phyloP scores from a whole-genome alignment of 1,140 invertebrate species.

The Dinothrombium tinctorium region DNA sequence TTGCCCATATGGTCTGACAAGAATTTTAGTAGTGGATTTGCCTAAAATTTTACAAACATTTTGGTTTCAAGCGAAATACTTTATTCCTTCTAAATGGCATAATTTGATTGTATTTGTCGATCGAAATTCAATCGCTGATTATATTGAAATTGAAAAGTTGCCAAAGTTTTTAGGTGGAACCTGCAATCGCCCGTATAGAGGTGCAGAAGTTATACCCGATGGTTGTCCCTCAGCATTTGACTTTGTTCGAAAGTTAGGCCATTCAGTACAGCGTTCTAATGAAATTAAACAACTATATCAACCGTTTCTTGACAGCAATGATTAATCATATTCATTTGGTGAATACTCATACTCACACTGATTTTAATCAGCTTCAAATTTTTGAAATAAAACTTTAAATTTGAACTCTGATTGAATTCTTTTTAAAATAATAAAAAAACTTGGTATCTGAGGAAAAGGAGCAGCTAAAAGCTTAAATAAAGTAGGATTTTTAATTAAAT shows the following conservation, averaged over 20 bases:
- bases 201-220: neutral
- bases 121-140: neutral
- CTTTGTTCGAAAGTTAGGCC: neutral
- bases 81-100: constrained; percentile 1
- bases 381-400: too few relatives aligned
- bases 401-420: too few relatives aligned
- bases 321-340: too few relatives aligned
- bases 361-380: too few relatives aligned
- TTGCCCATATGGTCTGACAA: constrained; percentile 10
- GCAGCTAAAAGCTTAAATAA: too few relatives aligned
- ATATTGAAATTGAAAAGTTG: constrained; percentile 1
- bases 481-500: too few relatives aligned
- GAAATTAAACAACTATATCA: constrained; percentile 1
- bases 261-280: neutral
- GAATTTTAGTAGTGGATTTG: constrained; percentile 8
- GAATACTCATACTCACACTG: too few relatives aligned
- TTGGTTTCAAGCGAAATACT: constrained; percentile 6
- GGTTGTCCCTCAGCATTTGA: constrained; percentile 21
- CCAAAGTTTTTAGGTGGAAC: constrained; percentile 7
- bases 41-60: constrained; percentile 7
- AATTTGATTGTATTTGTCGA: constrained; percentile 4
- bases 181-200: constrained; percentile 3
- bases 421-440: too few relatives aligned
- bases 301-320: too few relatives aligned
- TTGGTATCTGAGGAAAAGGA: too few relatives aligned